Conservation (phyloP, 2,888 invertebrate species). For the Athripsodes cinereus region DNA sequence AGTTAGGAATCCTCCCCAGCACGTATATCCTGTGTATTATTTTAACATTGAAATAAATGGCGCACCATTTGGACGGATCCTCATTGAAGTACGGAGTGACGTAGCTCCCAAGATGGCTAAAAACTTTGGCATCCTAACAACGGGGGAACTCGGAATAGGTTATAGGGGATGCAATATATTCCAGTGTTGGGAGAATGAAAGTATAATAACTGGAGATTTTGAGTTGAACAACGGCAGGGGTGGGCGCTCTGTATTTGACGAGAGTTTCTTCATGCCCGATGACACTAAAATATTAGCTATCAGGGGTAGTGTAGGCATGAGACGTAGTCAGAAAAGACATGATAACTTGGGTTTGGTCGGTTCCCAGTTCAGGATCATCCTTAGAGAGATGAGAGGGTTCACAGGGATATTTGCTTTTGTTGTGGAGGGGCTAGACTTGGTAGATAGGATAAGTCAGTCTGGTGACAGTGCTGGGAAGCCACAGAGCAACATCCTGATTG, state of each 20-base stretch:
- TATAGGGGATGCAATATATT: constrained; percentile 76
- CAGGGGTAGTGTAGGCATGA: constrained; percentile 75
- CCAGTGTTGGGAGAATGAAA: constrained; percentile 78
- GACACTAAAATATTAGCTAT: constrained; percentile 70
- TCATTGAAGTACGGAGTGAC: constrained; percentile 72
- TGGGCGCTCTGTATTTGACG: constrained; percentile 70
- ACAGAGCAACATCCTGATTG: constrained; percentile 65
- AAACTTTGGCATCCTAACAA: constrained; percentile 66
- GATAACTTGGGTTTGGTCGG: constrained; percentile 78
- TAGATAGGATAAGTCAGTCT: constrained; percentile 70
- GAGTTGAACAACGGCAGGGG: constrained; percentile 77
- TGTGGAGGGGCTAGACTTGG: constrained; percentile 70
- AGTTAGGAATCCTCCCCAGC: constrained; percentile 47
- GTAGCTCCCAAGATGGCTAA: constrained; percentile 77
- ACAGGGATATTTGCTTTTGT: constrained; percentile 78
- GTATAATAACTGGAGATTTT: constrained; percentile 75
- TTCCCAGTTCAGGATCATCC: constrained; percentile 74
- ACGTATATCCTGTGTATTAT: constrained; percentile 65
- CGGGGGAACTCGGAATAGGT: constrained; percentile 68
- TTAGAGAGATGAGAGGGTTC: constrained; percentile 77
- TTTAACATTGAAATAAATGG: constrained; percentile 73
- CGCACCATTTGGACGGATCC: constrained; percentile 61
- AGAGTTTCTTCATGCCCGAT: constrained; percentile 74
- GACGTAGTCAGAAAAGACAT: constrained; percentile 72
- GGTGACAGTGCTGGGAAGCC: constrained; percentile 76